Conservation (phyloP, 2,113 vertebrate species). For the Sisor rabdophorus region DNA sequence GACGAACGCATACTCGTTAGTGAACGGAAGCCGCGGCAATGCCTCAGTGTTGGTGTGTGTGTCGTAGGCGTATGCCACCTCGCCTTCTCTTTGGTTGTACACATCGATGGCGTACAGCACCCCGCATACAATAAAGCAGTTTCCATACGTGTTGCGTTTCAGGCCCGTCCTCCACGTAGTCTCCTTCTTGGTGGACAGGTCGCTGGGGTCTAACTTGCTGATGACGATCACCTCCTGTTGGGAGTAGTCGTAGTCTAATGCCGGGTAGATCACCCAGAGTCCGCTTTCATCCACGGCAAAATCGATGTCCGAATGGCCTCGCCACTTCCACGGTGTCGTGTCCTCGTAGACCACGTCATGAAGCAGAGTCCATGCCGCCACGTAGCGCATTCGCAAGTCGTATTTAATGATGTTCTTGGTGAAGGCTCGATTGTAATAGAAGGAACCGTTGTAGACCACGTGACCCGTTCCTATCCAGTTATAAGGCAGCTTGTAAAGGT, state of each 20-base stretch:
- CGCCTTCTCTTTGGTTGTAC: constrained; percentile 84
- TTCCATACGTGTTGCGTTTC: constrained; percentile 84
- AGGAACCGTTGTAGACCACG: constrained; percentile 88
- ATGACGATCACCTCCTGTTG: constrained; percentile 89
- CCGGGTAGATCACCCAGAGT: constrained; percentile 96
- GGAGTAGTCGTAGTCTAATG: constrained; percentile 77
- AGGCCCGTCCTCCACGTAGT: constrained; percentile 90
- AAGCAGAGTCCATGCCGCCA: constrained; percentile 87
- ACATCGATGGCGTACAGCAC: constrained; percentile 89
- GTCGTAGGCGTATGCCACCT: constrained; percentile 89
- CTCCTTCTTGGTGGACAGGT: constrained; percentile 85
- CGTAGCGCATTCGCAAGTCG: constrained; percentile 85
- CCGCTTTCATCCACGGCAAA: constrained; percentile 95
- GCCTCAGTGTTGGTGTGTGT: constrained; percentile 90
- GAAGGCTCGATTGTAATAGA: constrained; percentile 97
- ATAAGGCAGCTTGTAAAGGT: constrained; percentile 95
- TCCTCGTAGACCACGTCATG: constrained; percentile 89
- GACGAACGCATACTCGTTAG: constrained; percentile 83
- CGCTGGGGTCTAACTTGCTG: constrained; percentile 85
- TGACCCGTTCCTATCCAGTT: constrained; percentile 98
- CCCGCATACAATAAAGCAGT: constrained; percentile 95
- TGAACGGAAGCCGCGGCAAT: constrained; percentile 82
- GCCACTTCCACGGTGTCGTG: constrained; percentile 95
- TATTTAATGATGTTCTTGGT: constrained; percentile 99
- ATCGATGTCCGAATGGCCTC: constrained; percentile 94